These are phyloP conservation scores for Drosophila mauritiana DNA, from an alignment of 1,140 invertebrate species.

Conservation along the genomic window DNA sequence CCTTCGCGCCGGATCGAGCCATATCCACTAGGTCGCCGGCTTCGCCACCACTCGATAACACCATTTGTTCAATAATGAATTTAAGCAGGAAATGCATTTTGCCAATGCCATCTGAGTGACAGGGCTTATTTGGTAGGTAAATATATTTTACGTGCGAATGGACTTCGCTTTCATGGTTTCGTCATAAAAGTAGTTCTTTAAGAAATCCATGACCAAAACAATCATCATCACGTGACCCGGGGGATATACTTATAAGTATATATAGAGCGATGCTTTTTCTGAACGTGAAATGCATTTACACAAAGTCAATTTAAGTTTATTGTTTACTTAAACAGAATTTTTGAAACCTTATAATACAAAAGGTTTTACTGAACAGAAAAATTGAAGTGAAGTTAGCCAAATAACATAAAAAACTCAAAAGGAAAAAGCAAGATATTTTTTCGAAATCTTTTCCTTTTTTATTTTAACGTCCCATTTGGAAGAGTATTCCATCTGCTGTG, in stretches of 20 bases:
- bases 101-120: constrained; percentile 14
- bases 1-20: constrained; percentile 17
- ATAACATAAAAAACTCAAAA: no score
- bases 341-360: no score
- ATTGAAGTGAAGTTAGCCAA: no score
- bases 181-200: not conserved
- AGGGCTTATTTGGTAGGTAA: constrained; percentile 13
- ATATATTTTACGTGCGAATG: constrained; percentile 6
- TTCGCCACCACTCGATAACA: constrained; percentile 30
- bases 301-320: not conserved
- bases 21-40: constrained; percentile 35
- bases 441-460: no score
- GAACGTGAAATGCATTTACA: not conserved
- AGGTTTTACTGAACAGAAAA: no score
- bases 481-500: constrained; percentile 19
- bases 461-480: not conserved
- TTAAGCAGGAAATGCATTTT: constrained; percentile 36
- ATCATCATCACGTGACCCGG: not conserved
- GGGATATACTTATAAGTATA: not conserved
- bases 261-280: not conserved
- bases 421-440: no score
- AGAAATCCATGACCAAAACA: not conserved
- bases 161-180: not conserved
- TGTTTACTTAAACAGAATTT: no score
- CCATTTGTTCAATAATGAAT: constrained; percentile 33